Percentiles rank a stretch among this genome's conserved stretches.
Evolutionary conservation across 1,140 invertebrate genomes (phyloP).

Genomic region (Pseudobourletiella spinata): DNA sequence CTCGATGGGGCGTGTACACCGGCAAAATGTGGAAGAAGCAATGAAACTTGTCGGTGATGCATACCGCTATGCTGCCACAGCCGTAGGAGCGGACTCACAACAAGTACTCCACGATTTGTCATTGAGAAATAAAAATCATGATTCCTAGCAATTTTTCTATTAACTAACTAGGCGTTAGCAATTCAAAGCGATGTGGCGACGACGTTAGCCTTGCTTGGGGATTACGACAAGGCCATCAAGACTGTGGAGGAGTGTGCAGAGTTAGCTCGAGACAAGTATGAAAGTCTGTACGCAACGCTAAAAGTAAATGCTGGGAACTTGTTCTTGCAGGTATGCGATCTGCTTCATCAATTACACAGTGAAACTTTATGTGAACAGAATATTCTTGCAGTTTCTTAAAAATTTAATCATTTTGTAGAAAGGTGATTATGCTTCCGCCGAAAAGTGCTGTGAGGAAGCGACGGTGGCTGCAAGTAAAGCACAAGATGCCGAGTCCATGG

Average conservation of each 20-base stretch:
- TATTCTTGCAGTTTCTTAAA: too few relatives aligned
- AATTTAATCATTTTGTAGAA: conserved; percentile 31
- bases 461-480: conserved; percentile 15
- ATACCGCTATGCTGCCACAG: conserved; percentile 19
- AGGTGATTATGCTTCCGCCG: conserved; percentile 27
- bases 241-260: conserved; percentile 16
- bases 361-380: background rate
- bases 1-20: conserved; percentile 4
- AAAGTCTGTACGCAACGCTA: conserved; percentile 22
- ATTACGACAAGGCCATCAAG: conserved; percentile 26
- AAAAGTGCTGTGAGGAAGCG: conserved; percentile 26
- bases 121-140: too few relatives aligned
- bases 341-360: background rate
- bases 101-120: conserved; percentile 26
- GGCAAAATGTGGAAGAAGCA: conserved; percentile 6
- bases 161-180: conserved; percentile 21
- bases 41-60: conserved; percentile 14
- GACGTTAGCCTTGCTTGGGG: conserved; percentile 25
- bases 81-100: conserved; percentile 26
- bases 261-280: conserved; percentile 28
- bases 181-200: conserved; percentile 31
- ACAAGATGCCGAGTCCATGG: conserved; percentile 18
- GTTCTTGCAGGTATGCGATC: conserved; percentile 21
- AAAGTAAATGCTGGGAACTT: conserved; percentile 21
- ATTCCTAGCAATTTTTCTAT: too few relatives aligned